Percentiles rank a stretch among this genome's conserved stretches.
phyloP scores from a whole-genome alignment of 2,888 invertebrate genomes.

The Tyria jacobaeae region DNA sequence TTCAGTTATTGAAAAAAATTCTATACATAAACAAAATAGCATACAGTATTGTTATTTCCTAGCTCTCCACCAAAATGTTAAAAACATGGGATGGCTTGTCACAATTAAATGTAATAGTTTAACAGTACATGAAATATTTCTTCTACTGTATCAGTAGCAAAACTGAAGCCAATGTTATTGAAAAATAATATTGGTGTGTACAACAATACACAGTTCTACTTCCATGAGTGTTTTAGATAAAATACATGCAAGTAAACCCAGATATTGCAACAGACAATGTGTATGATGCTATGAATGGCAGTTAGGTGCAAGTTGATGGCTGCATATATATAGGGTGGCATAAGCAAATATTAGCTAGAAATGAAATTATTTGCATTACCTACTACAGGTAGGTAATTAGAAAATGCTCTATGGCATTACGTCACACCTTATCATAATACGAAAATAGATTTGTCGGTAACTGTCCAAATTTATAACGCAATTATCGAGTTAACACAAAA shows the following conservation, averaged over 20 bases:
- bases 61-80: constrained; percentile 17
- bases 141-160: constrained; percentile 8
- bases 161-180: constrained; percentile 18
- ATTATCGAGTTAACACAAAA: constrained; percentile 42
- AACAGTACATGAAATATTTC: constrained; percentile 7
- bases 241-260: not conserved
- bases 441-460: constrained; percentile 49
- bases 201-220: not conserved
- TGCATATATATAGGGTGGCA: not conserved
- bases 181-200: constrained; percentile 1
- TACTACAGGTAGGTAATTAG: constrained; percentile 32
- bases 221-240: not conserved
- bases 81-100: constrained; percentile 14
- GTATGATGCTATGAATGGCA: constrained; percentile 14
- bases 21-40: constrained; percentile 16
- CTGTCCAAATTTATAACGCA: constrained; percentile 38
- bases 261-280: not conserved
- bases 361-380: constrained; percentile 36
- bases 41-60: constrained; percentile 17
- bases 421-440: constrained; percentile 43
- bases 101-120: constrained; percentile 21
- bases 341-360: constrained; percentile 20
- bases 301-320: constrained; percentile 16
- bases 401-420: constrained; percentile 41
- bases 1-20: constrained; percentile 18